Conservation (phyloP, 2,113 vertebrate species). For the Eonycteris spelaea region DNA sequence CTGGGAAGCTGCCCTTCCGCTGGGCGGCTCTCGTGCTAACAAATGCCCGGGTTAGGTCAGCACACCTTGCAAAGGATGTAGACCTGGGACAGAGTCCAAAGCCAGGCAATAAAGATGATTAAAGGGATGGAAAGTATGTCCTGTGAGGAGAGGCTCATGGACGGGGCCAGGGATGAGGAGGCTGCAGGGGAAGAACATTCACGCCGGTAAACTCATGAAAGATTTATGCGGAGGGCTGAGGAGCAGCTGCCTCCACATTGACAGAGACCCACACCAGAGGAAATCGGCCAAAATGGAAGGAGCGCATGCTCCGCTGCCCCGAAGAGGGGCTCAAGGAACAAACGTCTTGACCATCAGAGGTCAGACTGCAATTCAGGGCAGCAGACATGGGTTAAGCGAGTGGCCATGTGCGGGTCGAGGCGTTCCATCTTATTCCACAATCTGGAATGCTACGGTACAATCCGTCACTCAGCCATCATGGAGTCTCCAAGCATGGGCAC, state of each 20-base stretch:
- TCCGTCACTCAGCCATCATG: not conserved
- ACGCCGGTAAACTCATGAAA: not conserved
- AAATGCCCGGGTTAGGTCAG: slow-evolving; percentile 24
- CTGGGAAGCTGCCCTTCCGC: slow-evolving; percentile 17
- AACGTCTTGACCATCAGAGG: not conserved
- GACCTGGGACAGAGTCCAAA: slow-evolving; percentile 53
- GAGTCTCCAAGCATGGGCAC: not conserved
- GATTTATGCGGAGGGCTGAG: not conserved
- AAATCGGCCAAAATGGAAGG: not conserved
- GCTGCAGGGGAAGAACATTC: not conserved
- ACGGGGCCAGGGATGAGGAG: not conserved
- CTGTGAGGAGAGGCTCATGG: slow-evolving; percentile 18
- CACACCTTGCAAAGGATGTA: slow-evolving; percentile 54
- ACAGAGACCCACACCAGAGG: not conserved
- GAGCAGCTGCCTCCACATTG: not conserved
- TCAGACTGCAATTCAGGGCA: not conserved
- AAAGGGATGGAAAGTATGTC: slow-evolving; percentile 66
- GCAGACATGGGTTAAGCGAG: rapidly evolving
- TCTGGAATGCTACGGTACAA: not conserved
- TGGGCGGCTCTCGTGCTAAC: not conserved
- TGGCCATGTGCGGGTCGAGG: rapidly evolving
- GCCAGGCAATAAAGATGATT: slow-evolving; percentile 69
- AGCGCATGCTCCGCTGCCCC: not conserved
- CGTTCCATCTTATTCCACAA: not conserved
- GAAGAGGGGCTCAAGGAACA: not conserved